Evolutionary conservation across 2,797 vertebrate species (phyloP).

Genomic region (Aphelocoma californica): DNA sequence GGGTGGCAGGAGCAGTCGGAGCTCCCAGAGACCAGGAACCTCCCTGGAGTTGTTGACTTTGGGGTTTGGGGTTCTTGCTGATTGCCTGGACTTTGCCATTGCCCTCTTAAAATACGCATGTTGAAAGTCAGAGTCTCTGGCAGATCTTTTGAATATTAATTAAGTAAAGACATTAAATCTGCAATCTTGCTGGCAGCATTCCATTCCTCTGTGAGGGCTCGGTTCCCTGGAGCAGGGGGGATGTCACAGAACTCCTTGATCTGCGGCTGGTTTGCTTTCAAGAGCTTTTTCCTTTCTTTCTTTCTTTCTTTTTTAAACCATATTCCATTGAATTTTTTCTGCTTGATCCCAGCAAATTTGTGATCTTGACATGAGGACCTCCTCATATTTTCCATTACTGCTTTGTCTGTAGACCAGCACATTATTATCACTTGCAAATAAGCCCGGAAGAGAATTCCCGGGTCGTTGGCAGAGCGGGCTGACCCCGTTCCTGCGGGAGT

Average conservation of each 20-base stretch:
- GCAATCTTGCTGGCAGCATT: neutral
- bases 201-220: neutral
- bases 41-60: neutral
- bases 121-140: neutral
- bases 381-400: neutral
- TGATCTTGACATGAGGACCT: constrained; percentile 23
- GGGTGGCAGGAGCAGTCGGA: neutral
- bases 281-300: neutral
- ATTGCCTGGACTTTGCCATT: neutral
- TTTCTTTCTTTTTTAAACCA: neutral
- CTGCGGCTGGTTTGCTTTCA: constrained; percentile 53
- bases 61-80: neutral
- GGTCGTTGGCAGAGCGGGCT: neutral
- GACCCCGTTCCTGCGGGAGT: neutral
- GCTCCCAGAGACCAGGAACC: neutral
- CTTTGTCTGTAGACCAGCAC: neutral
- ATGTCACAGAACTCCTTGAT: constrained; percentile 24
- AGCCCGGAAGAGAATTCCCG: neutral
- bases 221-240: neutral
- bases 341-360: constrained; percentile 40
- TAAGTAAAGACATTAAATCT: neutral
- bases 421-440: constrained; percentile 45
- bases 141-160: neutral
- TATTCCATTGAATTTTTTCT: neutral
- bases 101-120: neutral